Evolutionary conservation across 2,888 invertebrate species (phyloP).

Genomic region (Elegia similella): DNA sequence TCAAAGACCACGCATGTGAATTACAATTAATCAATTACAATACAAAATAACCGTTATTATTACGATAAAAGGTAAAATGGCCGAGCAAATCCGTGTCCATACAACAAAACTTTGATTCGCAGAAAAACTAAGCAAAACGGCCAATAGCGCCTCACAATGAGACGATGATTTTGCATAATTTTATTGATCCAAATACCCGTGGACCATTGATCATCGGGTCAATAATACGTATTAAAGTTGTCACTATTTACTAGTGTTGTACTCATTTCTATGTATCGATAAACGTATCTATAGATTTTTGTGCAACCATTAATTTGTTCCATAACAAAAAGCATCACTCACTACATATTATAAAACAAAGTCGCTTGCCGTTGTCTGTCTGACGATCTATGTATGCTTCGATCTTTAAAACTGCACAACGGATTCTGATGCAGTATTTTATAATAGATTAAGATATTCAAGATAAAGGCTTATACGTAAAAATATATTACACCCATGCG

Average conservation of each 20-base stretch:
- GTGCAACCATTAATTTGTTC: no score
- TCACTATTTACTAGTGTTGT: constrained; percentile 51
- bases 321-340: no score
- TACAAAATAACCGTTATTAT: constrained; percentile 8
- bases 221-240: constrained; percentile 68
- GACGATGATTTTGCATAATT: constrained; percentile 78
- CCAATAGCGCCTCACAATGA: constrained; percentile 60
- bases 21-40: not conserved
- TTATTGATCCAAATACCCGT: constrained; percentile 77
- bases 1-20: no score
- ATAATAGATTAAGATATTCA: no score
- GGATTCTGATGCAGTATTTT: no score
- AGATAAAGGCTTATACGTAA: no score
- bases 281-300: not conserved
- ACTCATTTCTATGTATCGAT: constrained; percentile 6
- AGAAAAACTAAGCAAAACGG: constrained; percentile 54
- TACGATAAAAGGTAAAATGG: constrained; percentile 25
- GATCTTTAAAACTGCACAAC: no score
- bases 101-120: constrained; percentile 11
- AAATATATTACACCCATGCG: no score
- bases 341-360: no score
- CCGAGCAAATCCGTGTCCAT: constrained; percentile 21
- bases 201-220: constrained; percentile 75
- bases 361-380: no score
- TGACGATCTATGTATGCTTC: no score